Conservation (phyloP, 2,797 vertebrate genomes). For the Pantherophis vulpinus region DNA sequence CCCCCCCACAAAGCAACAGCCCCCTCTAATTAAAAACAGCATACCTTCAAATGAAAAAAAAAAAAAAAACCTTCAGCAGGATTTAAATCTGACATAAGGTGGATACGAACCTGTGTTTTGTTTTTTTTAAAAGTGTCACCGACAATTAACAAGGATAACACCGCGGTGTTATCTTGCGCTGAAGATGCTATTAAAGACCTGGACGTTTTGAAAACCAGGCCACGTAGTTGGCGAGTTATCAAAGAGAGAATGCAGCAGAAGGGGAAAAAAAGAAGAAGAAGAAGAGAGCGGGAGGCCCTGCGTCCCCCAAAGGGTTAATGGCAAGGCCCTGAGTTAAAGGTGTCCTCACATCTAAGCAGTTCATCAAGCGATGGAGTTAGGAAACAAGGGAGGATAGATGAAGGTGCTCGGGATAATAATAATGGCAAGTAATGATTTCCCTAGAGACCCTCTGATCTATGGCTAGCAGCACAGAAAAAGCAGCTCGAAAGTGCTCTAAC, state of each 20-base stretch:
- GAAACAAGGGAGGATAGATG: conserved; percentile 89
- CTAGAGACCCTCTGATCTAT: conserved; percentile 92
- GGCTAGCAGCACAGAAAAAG: conserved; percentile 86
- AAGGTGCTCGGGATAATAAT: conserved; percentile 92
- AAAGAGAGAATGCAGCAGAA: conserved; percentile 1
- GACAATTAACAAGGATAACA: conserved; percentile 32
- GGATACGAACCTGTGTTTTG: too few relatives aligned
- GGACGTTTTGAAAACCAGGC: conserved; percentile 43
- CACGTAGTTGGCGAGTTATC: conserved; percentile 41
- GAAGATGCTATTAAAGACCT: not conserved
- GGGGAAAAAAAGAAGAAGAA: not conserved
- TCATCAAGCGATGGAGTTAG: conserved; percentile 87
- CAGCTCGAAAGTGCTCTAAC: conserved; percentile 81
- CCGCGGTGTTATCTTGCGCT: not conserved
- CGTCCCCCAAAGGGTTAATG: conserved; percentile 79
- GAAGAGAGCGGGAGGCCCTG: conserved; percentile 16
- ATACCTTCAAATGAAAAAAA: not conserved
- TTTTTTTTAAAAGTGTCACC: conserved; percentile 4
- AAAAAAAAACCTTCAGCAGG: not conserved
- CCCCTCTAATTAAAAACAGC: not conserved
- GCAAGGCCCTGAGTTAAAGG: conserved; percentile 77
- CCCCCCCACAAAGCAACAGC: not conserved
- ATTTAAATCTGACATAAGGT: not conserved
- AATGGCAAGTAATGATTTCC: conserved; percentile 97
- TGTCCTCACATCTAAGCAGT: conserved; percentile 74